These are phyloP conservation scores for Escarpia spicata DNA, from an alignment of 2,888 invertebrate species.

Conservation along the genomic window DNA sequence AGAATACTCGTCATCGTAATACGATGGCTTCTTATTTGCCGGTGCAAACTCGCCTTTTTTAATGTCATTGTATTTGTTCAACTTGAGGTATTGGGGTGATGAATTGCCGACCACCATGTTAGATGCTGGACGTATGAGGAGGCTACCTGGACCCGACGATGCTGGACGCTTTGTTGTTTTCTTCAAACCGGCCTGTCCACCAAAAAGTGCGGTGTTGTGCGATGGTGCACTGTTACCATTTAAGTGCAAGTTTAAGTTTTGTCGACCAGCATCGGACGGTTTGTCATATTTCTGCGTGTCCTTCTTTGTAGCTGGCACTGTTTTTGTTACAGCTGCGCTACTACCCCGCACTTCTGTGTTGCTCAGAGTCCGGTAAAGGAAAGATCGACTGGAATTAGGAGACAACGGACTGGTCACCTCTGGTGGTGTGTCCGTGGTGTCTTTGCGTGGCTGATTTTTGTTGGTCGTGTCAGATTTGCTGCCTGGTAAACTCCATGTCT, in stretches of 20 bases:
- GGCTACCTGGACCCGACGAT: constrained; percentile 35
- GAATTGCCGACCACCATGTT: constrained; percentile 37
- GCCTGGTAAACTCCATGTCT: background rate
- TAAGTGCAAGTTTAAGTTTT: constrained; percentile 6
- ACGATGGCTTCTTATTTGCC: constrained; percentile 26
- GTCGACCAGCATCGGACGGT: background rate
- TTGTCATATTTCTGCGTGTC: background rate
- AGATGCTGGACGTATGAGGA: constrained; percentile 45
- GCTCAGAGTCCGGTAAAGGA: background rate
- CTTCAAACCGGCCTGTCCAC: background rate
- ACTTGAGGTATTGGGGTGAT: constrained; percentile 33
- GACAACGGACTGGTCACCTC: background rate
- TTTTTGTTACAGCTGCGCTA: background rate
- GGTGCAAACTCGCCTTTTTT: constrained; percentile 36
- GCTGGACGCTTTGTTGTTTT: background rate
- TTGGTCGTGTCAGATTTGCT: background rate
- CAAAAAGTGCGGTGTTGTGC: background rate
- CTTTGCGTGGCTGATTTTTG: background rate
- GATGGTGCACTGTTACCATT: constrained; percentile 6
- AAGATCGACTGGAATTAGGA: constrained; percentile 3
- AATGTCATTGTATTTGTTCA: constrained; percentile 44
- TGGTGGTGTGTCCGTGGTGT: background rate
- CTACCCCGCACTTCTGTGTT: background rate
- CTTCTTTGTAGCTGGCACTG: background rate
- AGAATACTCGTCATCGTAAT: constrained; percentile 29